Percentiles rank a stretch among this genome's conserved stretches.
phyloP scores from a whole-genome alignment of 2,113 vertebrate species.

The Callorhinus ursinus region DNA sequence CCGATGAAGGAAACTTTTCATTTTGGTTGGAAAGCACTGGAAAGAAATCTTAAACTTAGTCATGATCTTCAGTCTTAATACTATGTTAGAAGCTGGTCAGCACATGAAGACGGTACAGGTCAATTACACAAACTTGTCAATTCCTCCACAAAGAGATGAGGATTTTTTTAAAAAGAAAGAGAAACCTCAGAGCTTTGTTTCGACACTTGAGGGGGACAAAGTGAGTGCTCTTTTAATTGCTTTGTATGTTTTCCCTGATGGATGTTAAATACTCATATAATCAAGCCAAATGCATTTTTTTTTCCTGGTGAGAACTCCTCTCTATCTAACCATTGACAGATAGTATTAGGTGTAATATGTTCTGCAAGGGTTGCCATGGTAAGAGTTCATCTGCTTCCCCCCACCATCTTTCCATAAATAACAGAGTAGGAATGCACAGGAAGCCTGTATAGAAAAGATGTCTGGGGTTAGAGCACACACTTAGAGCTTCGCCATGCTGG shows the following conservation, averaged over 20 bases:
- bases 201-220: neutral
- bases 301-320: slow-evolving; percentile 42
- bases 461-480: slow-evolving; percentile 6
- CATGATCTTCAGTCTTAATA: neutral
- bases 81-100: neutral
- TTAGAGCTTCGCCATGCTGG: neutral
- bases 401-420: slow-evolving; percentile 65
- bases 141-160: neutral
- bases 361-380: slow-evolving; percentile 72
- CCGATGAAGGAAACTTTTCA: neutral
- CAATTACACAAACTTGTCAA: neutral
- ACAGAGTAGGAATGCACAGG: slow-evolving; percentile 52
- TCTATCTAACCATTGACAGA: slow-evolving; percentile 35
- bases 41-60: neutral
- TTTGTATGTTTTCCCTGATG: slow-evolving; percentile 29
- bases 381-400: slow-evolving; percentile 47
- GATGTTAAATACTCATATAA: slow-evolving; percentile 54
- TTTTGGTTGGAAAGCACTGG: neutral
- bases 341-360: slow-evolving; percentile 22
- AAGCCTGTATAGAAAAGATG: slow-evolving; percentile 7
- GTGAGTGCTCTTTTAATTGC: neutral
- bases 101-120: neutral
- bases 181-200: slow-evolving; percentile 20
- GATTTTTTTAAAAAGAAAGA: neutral
- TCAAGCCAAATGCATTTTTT: slow-evolving; percentile 31